A percentile compares a stretch with the other conserved stretches of the same genome.
These are phyloP conservation scores for Champsocephalus gunnari DNA, from an alignment of 2,797 vertebrate genomes.

Conservation along the genomic window DNA sequence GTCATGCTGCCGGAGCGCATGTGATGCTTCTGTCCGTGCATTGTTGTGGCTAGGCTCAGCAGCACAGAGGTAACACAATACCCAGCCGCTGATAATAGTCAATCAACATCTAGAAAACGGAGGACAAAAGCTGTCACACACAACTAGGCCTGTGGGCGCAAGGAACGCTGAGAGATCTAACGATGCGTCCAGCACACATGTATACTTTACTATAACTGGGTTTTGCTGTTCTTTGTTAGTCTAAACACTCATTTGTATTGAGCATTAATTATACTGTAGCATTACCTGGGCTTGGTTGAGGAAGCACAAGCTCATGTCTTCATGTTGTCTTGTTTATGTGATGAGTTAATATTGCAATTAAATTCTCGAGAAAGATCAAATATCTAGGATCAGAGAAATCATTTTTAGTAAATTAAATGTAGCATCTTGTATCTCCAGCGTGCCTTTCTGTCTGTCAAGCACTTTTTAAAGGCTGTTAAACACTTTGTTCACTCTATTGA, in stretches of 20 bases:
- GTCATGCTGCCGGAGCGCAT: constrained; percentile 40
- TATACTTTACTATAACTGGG: background rate
- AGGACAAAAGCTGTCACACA: constrained; percentile 67
- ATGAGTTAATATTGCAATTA: background rate
- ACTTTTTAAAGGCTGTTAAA: background rate
- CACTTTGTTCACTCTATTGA: background rate
- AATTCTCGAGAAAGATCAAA: background rate
- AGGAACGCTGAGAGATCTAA: constrained; percentile 45
- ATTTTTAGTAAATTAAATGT: background rate
- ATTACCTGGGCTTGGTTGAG: background rate
- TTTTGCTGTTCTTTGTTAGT: background rate
- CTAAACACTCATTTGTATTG: background rate
- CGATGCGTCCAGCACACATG: constrained; percentile 16
- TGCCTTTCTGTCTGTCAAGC: background rate
- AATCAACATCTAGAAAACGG: constrained; percentile 78
- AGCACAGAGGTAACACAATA: constrained; percentile 75
- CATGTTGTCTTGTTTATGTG: background rate
- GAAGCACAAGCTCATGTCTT: background rate
- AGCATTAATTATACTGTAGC: background rate
- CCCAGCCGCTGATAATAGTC: constrained; percentile 70
- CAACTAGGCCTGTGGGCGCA: constrained; percentile 36
- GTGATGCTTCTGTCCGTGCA: constrained; percentile 57
- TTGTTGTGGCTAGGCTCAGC: constrained; percentile 64
- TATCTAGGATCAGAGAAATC: background rate
- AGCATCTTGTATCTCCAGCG: background rate